These are phyloP conservation scores for Carollia perspicillata DNA, from an alignment of 2,113 vertebrate genomes.

Conservation along the genomic window DNA sequence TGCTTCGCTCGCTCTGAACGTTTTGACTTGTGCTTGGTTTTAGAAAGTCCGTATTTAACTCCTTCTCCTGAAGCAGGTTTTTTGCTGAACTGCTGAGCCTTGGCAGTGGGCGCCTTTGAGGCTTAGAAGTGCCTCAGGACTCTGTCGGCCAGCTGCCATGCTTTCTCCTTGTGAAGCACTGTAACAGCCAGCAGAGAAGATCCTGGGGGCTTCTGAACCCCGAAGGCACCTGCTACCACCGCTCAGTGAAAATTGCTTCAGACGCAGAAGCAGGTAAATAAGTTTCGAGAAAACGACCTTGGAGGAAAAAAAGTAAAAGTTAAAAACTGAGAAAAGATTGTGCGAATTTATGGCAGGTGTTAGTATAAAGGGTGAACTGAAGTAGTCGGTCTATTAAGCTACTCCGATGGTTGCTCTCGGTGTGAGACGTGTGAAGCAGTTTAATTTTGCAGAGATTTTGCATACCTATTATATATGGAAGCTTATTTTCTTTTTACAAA, in stretches of 20 bases:
- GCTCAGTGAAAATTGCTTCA: constrained; percentile 75
- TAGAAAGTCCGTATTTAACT: constrained; percentile 66
- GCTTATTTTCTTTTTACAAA: constrained; percentile 43
- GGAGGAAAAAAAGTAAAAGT: background rate
- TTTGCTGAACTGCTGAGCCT: constrained; percentile 76
- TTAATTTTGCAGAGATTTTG: constrained; percentile 41
- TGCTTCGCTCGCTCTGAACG: constrained; percentile 3
- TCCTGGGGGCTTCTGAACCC: constrained; percentile 76
- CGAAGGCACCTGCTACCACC: constrained; percentile 77
- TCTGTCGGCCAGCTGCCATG: constrained; percentile 61
- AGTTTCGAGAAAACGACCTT: background rate
- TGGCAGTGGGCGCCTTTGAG: constrained; percentile 77
- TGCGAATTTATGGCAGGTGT: background rate
- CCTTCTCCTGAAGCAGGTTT: constrained; percentile 73
- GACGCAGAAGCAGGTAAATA: constrained; percentile 72
- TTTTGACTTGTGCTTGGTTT: constrained; percentile 61
- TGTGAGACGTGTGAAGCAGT: background rate
- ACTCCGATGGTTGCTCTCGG: background rate
- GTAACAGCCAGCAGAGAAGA: constrained; percentile 69
- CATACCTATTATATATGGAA: background rate
- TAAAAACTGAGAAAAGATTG: background rate
- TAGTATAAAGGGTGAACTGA: background rate
- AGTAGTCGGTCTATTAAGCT: background rate
- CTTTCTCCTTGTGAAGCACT: constrained; percentile 66
- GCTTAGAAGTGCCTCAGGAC: constrained; percentile 75